Evolutionary conservation across 1,140 invertebrate genomes (phyloP), one percentile per base, ranked within the genome.

Genomic region (Drosophila tani): DNA sequence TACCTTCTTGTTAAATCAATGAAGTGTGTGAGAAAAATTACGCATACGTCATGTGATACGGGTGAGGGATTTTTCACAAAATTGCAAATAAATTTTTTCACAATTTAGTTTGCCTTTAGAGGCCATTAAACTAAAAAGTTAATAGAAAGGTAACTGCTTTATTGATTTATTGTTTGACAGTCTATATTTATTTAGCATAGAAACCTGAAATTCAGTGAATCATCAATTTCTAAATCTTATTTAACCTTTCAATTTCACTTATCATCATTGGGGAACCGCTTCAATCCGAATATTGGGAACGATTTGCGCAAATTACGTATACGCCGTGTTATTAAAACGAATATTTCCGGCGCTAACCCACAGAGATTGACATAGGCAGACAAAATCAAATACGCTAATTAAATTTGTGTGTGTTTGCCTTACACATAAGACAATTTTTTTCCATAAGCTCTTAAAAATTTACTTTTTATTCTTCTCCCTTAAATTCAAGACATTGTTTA

Each of bases 21-120:
- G 70, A 73, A 73, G 55, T 45, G 68, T 73, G 70, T 29, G 46
- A 45, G n/a, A 73, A 73, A 73, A 60, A 60, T 51, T 50, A 73
- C 67, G 38, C 21, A 58, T 45, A 73, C 67, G 68, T 29, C 70
- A 45, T 58, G 66, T 71, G 66, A 5, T 7, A 29, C 38, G 32
- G 66, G 29, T 43, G 27, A 59, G 35, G 40, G 21, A 29, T 24
- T 56, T 46, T 46, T 5, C 19, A 19, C n/a, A 47, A n/a, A 27
- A 35, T 12, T 29, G 35, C 11, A 17, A 41, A 35, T 59, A 7
- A 12, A 46, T 29, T 60, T 67, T 41, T n/a, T 7, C n/a, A 40
- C 24, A 29, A 21, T 40, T 19, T 15, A 19, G 32, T 49, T 35
- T 35, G 9, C 9, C 9, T 2, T 35, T 9, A 35, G 32, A 55